Conservation (phyloP, 1,140 invertebrate genomes). For the Drosophila simulans region DNA sequence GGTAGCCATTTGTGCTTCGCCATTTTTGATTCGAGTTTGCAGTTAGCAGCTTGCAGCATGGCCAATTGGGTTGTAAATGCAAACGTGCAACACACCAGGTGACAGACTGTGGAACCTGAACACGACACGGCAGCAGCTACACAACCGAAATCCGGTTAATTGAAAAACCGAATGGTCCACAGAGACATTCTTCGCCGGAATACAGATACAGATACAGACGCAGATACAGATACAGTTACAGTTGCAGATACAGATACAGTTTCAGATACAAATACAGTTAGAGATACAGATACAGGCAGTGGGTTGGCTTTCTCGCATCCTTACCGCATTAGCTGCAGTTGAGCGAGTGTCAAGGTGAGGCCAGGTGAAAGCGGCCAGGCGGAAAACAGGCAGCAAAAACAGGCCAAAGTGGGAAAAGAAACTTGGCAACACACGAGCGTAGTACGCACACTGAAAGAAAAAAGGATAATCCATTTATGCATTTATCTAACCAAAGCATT, state of each 20-base stretch:
- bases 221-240: slow-evolving; percentile 13
- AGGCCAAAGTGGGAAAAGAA: slow-evolving; percentile 9
- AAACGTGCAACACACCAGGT: slow-evolving; percentile 34
- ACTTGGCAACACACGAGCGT: slow-evolving; percentile 15
- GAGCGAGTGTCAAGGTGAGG: slow-evolving; percentile 79
- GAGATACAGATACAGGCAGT: slow-evolving; percentile 8
- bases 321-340: slow-evolving; percentile 73
- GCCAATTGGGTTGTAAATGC: slow-evolving; percentile 19
- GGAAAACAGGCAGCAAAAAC: slow-evolving; percentile 66
- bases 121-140: slow-evolving; percentile 22
- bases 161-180: slow-evolving; percentile 32
- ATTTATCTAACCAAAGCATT: no score
- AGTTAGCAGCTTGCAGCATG: no score
- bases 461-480: not conserved
- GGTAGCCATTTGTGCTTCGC: slow-evolving; percentile 17
- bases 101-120: slow-evolving; percentile 25
- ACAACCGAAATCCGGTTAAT: slow-evolving; percentile 45
- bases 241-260: slow-evolving; percentile 11
- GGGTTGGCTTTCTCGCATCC: slow-evolving; percentile 25
- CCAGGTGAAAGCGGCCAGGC: slow-evolving; percentile 68
- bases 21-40: slow-evolving; percentile 2
- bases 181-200: slow-evolving; percentile 2
- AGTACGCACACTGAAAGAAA: slow-evolving; percentile 14
- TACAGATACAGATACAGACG: slow-evolving; percentile 1
- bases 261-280: not conserved